Base-by-base conservation (phyloP, 2,888 invertebrate species). In the Oxystoma pomonae region DNA sequence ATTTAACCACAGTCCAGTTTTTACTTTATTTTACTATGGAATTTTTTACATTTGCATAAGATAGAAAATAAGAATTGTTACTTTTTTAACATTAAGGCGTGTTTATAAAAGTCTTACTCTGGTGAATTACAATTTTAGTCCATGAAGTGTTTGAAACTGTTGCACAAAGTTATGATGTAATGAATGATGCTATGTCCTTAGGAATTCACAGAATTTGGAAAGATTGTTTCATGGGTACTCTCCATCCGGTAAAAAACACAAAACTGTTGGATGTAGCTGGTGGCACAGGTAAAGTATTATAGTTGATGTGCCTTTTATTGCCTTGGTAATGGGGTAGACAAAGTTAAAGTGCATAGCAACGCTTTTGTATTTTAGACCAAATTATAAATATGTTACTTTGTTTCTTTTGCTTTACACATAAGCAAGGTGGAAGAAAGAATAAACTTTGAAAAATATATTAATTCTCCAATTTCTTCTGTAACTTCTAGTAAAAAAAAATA, bases 161-260 rank as follows among this genome's bases (percentile, higher is more conserved):
- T 1, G 97, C 99, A 0, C 84, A 88, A 62, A 92, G 90, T 17
- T 99, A 99, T 79, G 99, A 99, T 79, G 74, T 90, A 62, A 99
- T 99, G 98, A 99, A 99, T 77, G 99, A 99, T 84, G 90, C 87
- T 0, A 97, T 99, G 98, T 98, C 97, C 59, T 82, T 90, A 67
- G 98, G 98, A 3, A 86, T 98, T 64, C 99, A 99, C 80, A 83
- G 98, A 55, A 69, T 98, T 1, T 99, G 99, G 99, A 99, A 99
- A 79, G 96, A 98, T 77, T 86, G 90, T 60, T 96, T 98, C 73
- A 88, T 99, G 66, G 85, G 88, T 62, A 84, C 87, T 56, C 81
- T 98, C 55, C 86, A 87, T 1, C 94, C 96, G 0, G 86, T 86
- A 1, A 86, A 85, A 58, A 90, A 89, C 64, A 94, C 89, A 20